phyloP scores from a whole-genome alignment of 1,140 invertebrate genomes.

The Papilio polyxenes region DNA sequence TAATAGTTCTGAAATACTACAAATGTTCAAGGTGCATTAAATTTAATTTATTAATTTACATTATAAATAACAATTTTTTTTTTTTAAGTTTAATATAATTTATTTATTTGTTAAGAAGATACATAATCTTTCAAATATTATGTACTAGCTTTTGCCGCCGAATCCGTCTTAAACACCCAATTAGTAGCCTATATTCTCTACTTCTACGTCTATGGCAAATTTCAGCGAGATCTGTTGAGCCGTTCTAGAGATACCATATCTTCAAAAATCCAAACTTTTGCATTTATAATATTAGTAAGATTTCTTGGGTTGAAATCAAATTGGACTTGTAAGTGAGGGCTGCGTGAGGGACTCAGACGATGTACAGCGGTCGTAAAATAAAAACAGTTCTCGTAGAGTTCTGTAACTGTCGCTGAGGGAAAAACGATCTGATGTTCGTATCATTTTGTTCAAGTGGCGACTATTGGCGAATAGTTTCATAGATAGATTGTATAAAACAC shows the following conservation, averaged over 20 bases:
- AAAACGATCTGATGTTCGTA: background rate
- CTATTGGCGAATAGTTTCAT: background rate
- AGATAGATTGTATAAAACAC: background rate
- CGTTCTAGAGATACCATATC: too few relatives aligned
- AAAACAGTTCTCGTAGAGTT: slow-evolving; percentile 18
- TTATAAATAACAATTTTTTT: too few relatives aligned
- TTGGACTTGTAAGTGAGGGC: background rate
- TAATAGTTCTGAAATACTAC: background rate
- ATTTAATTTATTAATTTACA: background rate
- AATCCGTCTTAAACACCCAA: too few relatives aligned
- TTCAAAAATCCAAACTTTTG: too few relatives aligned
- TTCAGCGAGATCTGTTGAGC: too few relatives aligned
- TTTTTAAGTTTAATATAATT: too few relatives aligned
- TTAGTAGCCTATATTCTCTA: too few relatives aligned
- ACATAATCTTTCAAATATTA: too few relatives aligned
- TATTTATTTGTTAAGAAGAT: too few relatives aligned
- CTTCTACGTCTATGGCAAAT: too few relatives aligned
- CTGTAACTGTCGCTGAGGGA: background rate
- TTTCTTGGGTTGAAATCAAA: slow-evolving; percentile 11
- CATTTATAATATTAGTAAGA: background rate
- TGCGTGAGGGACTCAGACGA: slow-evolving; percentile 1
- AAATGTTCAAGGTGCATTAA: background rate
- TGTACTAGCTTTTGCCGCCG: too few relatives aligned
- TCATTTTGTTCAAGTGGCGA: background rate
- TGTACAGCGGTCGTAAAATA: slow-evolving; percentile 12